phyloP scores from a whole-genome alignment of 2,797 vertebrate genomes.

The Phataginus tricuspis region DNA sequence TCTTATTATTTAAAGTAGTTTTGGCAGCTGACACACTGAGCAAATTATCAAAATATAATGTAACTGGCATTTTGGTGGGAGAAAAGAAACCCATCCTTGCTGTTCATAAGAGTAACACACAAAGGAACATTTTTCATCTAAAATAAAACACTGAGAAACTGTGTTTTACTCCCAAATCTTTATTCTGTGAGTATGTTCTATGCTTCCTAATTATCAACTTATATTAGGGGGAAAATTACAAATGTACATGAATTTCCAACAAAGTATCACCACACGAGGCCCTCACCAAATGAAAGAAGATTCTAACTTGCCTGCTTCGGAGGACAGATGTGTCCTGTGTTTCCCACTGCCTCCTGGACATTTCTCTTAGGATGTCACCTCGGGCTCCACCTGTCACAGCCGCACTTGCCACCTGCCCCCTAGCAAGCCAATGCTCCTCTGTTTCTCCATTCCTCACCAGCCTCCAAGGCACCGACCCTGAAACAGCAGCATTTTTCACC shows the following conservation, averaged over 20 bases:
- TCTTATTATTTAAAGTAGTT: constrained; percentile 73
- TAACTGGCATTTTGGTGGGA: constrained; percentile 55
- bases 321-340: rapidly evolving
- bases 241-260: background rate
- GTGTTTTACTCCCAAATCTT: background rate
- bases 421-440: background rate
- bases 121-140: constrained; percentile 18
- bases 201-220: background rate
- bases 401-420: background rate
- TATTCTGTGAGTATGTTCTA: background rate
- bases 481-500: rapidly evolving
- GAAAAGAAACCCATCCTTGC: background rate
- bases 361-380: background rate
- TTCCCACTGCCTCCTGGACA: background rate
- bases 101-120: constrained; percentile 37
- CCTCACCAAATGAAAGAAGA: rapidly evolving
- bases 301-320: rapidly evolving
- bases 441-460: background rate
- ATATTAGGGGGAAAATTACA: background rate
- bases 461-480: rapidly evolving
- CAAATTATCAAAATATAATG: constrained; percentile 76
- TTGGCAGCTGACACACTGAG: constrained; percentile 70
- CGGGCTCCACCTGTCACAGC: background rate
- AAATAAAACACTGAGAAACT: background rate
- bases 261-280: background rate